These are phyloP conservation scores for Odontothrips loti DNA, from an alignment of 2,888 invertebrate genomes.

Conservation along the genomic window DNA sequence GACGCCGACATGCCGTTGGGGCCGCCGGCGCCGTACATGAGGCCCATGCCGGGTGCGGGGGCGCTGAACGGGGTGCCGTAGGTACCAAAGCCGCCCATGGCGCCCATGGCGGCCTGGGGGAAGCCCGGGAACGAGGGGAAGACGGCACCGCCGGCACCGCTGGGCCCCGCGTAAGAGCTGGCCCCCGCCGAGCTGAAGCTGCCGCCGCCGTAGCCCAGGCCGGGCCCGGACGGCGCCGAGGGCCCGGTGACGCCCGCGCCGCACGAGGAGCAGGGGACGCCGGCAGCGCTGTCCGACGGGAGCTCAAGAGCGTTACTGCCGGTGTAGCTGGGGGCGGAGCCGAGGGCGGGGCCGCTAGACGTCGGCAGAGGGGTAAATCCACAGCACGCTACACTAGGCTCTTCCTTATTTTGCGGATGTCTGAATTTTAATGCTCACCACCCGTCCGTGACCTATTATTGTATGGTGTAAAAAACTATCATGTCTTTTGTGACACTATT, in stretches of 20 bases:
- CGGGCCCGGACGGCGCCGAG: not conserved
- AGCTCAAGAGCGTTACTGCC: conserved; percentile 7
- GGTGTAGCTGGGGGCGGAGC: not conserved
- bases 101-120: not conserved
- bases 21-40: not conserved
- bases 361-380: no score
- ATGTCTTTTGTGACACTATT: no score
- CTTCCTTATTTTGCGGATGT: no score
- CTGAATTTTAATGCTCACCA: no score
- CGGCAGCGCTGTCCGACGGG: not conserved
- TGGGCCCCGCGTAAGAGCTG: not conserved
- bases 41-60: not conserved
- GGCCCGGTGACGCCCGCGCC: not conserved
- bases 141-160: not conserved
- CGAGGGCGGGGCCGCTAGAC: not conserved
- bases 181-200: not conserved
- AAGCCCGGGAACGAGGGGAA: not conserved
- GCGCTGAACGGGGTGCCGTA: not conserved
- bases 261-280: not conserved
- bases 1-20: not conserved
- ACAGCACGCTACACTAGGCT: no score
- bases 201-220: not conserved
- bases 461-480: no score
- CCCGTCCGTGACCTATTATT: no score
- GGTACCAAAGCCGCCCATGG: not conserved